Conservation (phyloP, 2,888 invertebrate genomes). For the Mesoligia furuncula region DNA sequence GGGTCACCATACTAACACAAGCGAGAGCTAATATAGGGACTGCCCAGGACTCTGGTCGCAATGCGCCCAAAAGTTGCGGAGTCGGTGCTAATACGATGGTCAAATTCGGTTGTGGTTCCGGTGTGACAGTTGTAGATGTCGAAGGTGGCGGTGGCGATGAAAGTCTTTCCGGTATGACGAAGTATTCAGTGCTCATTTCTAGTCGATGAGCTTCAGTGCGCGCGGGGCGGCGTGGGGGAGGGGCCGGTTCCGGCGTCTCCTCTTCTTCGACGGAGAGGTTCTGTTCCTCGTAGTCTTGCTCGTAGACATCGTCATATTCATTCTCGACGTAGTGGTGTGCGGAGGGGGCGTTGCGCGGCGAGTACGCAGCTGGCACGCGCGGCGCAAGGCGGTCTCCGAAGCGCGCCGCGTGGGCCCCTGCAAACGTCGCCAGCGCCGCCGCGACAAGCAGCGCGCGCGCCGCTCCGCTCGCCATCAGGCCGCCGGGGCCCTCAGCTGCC, state of each 20-base stretch:
- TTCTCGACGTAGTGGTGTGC: slow-evolving; percentile 74
- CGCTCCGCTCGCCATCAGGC: slow-evolving; percentile 82
- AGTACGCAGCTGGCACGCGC: slow-evolving; percentile 84
- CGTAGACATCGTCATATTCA: slow-evolving; percentile 81
- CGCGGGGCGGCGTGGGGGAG: slow-evolving; percentile 80
- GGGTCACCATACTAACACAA: slow-evolving; percentile 95
- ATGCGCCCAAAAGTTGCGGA: slow-evolving; percentile 78
- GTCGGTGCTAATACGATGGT: slow-evolving; percentile 73
- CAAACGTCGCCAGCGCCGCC: slow-evolving; percentile 80
- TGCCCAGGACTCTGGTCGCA: slow-evolving; percentile 96
- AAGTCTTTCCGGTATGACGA: slow-evolving; percentile 92
- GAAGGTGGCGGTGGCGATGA: slow-evolving; percentile 79
- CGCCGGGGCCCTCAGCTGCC: slow-evolving; percentile 84
- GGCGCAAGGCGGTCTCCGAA: slow-evolving; percentile 86
- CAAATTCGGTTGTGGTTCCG: slow-evolving; percentile 75
- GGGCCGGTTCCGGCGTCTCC: slow-evolving; percentile 73
- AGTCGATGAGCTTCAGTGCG: slow-evolving; percentile 90
- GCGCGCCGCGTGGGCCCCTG: slow-evolving; percentile 78
- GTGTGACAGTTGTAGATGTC: slow-evolving; percentile 76
- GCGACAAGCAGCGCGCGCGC: slow-evolving; percentile 80
- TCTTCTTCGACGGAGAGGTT: slow-evolving; percentile 74
- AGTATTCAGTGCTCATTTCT: slow-evolving; percentile 96
- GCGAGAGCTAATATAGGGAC: slow-evolving; percentile 96
- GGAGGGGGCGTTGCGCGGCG: slow-evolving; percentile 80
- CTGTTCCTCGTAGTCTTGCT: slow-evolving; percentile 81